These are phyloP conservation scores for Aurelia sp. DNA, from an alignment of 30 jellyfish, hydroid and myxozoan genomes.

Conservation along the genomic window DNA sequence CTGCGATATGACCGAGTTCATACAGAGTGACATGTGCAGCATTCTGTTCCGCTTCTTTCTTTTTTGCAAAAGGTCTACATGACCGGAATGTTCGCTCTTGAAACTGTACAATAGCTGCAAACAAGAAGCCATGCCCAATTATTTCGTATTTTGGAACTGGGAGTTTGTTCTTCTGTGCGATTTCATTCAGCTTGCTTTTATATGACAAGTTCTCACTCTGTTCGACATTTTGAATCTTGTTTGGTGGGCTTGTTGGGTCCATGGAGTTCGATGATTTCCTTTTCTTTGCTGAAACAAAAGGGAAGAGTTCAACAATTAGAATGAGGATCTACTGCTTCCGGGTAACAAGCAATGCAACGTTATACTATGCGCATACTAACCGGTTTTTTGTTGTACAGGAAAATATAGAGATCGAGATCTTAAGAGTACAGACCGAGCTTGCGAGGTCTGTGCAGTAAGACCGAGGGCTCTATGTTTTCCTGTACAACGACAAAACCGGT, in stretches of 20 bases:
- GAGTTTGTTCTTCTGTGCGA: conserved; percentile 71
- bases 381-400: no score
- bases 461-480: no score
- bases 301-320: not conserved
- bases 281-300: conserved; percentile 26
- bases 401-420: no score
- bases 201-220: not conserved
- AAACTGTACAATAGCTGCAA: conserved; percentile 62
- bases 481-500: no score
- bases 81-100: conserved; percentile 49
- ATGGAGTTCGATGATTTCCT: conserved; percentile 3
- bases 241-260: conserved; percentile 10
- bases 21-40: conserved; percentile 76
- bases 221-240: conserved; percentile 11
- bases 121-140: conserved; percentile 9
- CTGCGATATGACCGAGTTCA: conserved; percentile 22
- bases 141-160: conserved; percentile 52
- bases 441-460: no score
- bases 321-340: no score
- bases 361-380: no score
- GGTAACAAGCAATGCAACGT: no score
- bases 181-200: conserved; percentile 72
- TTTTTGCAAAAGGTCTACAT: conserved; percentile 21
- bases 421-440: no score
- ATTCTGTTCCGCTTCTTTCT: conserved; percentile 71